Evolutionary conservation across 64 coral and sea anemone species (phyloP), one percentile per base, ranked within the genome.

Genomic region (Montipora efflorescens): DNA sequence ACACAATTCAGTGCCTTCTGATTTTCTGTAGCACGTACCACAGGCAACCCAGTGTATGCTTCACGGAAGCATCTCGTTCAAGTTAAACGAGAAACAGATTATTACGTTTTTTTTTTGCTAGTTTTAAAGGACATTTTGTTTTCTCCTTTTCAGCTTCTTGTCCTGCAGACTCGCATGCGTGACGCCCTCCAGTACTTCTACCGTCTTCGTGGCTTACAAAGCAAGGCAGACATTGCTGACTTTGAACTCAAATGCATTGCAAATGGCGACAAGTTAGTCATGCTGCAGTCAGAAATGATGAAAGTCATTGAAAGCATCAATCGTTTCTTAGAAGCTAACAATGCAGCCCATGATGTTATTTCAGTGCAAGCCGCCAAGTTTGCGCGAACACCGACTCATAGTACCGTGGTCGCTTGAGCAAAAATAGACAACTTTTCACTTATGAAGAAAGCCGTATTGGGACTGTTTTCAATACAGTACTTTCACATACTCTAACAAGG

Each of bases 291-390:
- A 66, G 98, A 96, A 80, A 94, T 99, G 92, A 90, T 94, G 89
- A 91, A 77, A 36, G 92, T 99, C 12, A 96, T 99, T 46, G 86
- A 96, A 75, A 92, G 95, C 12, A 99, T 99, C 50, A 99, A 92
- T 75, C 95, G 92, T 18, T 99, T 99, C 76, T 79, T 99, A 36
- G 92, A 99, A 67, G 95, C 91, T 10, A 96, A 96, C 47, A 96
- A 96, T 46, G 92, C 95, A 5, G 90, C 95, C 21, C 98, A 99
- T 87, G 70, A 92, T 55, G 90, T 90, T 10, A 96, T 96, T 46
- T 99, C 98, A 16, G 46, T 92, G 47, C 92, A 99, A 59, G 92
- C 98, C 18, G 92, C 89, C 62, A 95, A 96, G 79, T 87, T 96
- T 11, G 92, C 84, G 2, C 74, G 81, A 57, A 92, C 87, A 15